Conservation (phyloP, 2,113 vertebrate genomes). For the Rhagologus leucostigma region DNA sequence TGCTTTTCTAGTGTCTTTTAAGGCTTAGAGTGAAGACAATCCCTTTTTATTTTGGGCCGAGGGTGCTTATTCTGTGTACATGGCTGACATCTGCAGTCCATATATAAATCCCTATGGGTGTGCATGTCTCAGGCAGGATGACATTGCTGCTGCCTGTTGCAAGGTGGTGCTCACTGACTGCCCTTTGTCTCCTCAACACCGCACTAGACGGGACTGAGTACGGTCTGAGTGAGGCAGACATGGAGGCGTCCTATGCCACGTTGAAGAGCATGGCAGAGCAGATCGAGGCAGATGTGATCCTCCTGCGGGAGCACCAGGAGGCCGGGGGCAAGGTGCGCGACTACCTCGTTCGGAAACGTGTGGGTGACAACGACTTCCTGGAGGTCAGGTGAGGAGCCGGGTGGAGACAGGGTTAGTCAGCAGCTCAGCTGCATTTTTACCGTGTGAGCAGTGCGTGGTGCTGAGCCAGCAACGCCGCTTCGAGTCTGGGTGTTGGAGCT, state of each 20-base stretch:
- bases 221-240: constrained; percentile 89
- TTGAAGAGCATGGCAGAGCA: constrained; percentile 94
- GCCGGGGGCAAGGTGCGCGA: constrained; percentile 88
- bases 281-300: constrained; percentile 89
- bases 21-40: background rate
- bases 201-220: constrained; percentile 90
- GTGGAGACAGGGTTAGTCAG: constrained; percentile 24
- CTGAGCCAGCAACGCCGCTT: constrained; percentile 19
- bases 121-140: background rate
- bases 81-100: background rate
- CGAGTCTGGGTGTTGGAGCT: background rate
- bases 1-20: background rate
- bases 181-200: background rate
- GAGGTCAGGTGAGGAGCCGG: constrained; percentile 91
- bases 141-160: background rate
- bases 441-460: background rate
- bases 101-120: rapidly evolving
- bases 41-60: background rate
- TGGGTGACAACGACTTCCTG: constrained; percentile 97
- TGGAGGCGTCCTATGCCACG: constrained; percentile 94
- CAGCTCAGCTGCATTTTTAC: constrained; percentile 27
- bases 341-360: constrained; percentile 91
- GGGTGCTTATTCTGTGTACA: background rate
- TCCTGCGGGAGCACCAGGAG: constrained; percentile 88
- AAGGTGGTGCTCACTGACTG: background rate